Percentiles rank a stretch among this genome's conserved stretches.
phyloP scores from a whole-genome alignment of 2,113 vertebrate species.

The Abramis brama region DNA sequence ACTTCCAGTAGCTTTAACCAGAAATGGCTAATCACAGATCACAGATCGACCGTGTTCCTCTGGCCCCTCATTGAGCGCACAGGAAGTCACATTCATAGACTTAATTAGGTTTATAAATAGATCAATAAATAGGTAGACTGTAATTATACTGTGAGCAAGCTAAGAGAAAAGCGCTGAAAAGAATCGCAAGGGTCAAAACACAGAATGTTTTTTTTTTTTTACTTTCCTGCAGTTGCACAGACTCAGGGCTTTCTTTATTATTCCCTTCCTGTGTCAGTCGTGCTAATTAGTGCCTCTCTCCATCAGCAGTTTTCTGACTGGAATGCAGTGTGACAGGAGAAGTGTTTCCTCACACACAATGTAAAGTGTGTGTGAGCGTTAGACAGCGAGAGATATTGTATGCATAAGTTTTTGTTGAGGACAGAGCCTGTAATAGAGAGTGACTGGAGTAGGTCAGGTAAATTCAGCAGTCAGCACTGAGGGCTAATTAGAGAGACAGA shows the following conservation, averaged over 20 bases:
- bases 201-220: background rate
- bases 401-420: constrained; percentile 32
- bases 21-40: background rate
- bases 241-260: constrained; percentile 22
- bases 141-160: background rate
- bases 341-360: constrained; percentile 13
- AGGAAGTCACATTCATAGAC: background rate
- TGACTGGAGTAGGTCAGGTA: constrained; percentile 52
- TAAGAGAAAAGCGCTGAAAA: background rate
- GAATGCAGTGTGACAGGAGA: background rate
- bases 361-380: background rate
- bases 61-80: background rate
- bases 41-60: background rate
- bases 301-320: constrained; percentile 22
- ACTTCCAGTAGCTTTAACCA: background rate
- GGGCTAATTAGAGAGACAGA: constrained; percentile 25
- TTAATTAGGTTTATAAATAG: constrained; percentile 14
- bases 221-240: background rate
- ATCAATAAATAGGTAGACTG: constrained; percentile 17
- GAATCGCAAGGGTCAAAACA: background rate
- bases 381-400: constrained; percentile 4
- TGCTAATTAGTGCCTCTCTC: constrained; percentile 27
- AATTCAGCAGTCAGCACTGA: constrained; percentile 37
- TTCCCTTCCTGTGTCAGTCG: constrained; percentile 4
- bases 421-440: constrained; percentile 36